Percentiles rank a stretch among this genome's conserved stretches.
Conservation (phyloP, 2,797 vertebrate species). For the Thalassophryne amazonica region DNA sequence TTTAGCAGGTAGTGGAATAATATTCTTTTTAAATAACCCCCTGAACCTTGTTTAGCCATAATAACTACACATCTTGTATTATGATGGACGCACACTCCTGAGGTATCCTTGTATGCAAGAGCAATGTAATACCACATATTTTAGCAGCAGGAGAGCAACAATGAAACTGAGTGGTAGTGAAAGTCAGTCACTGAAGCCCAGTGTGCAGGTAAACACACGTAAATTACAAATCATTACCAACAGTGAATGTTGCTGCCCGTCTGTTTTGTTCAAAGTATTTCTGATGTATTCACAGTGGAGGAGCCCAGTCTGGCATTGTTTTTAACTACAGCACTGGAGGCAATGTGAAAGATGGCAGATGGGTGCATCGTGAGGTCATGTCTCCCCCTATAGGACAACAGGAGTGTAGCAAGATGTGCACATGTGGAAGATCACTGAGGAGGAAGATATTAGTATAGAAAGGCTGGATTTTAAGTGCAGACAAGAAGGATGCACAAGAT, state of each 20-base stretch:
- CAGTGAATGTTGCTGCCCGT: constrained; percentile 27
- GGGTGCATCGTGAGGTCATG: constrained; percentile 69
- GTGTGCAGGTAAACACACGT: constrained; percentile 43
- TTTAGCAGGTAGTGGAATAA: too few relatives aligned
- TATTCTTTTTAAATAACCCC: too few relatives aligned
- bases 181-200: constrained; percentile 38
- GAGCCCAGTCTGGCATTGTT: constrained; percentile 20
- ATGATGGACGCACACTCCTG: background rate
- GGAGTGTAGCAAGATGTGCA: constrained; percentile 22
- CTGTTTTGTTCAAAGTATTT: constrained; percentile 45
- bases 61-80: background rate
- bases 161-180: constrained; percentile 47
- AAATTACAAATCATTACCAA: constrained; percentile 46
- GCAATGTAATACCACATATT: constrained; percentile 9
- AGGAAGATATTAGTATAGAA: constrained; percentile 18
- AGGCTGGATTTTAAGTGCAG: constrained; percentile 10
- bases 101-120: background rate
- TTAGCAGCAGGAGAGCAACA: constrained; percentile 15
- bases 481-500: constrained; percentile 15
- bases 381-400: constrained; percentile 75
- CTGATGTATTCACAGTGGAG: constrained; percentile 24
- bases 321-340: constrained; percentile 29
- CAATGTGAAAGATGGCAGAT: constrained; percentile 22
- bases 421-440: background rate
- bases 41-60: background rate